A percentile compares a stretch with the other conserved stretches of the same genome.
Conservation (phyloP, 2,888 invertebrate species). For the Callyntrura guangdongensis region DNA sequence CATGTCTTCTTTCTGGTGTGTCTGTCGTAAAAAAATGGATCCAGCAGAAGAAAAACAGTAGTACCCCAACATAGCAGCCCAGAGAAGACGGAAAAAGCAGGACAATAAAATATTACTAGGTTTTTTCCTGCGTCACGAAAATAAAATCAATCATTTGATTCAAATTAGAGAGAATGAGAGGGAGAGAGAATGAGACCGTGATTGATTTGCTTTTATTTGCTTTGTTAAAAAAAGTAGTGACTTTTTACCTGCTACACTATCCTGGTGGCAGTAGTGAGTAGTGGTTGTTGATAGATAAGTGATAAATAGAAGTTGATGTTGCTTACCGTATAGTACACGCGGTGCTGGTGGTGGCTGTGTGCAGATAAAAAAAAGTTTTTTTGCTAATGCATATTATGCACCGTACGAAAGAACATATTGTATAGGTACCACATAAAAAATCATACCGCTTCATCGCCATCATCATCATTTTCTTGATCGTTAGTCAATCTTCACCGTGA, state of each 20-base stretch:
- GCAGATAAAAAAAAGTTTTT: background rate
- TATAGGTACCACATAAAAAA: constrained; percentile 44
- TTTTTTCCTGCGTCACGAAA: constrained; percentile 51
- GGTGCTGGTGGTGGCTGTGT: background rate
- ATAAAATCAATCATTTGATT: constrained; percentile 76
- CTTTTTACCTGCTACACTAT: constrained; percentile 33
- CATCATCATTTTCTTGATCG: constrained; percentile 32
- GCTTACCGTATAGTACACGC: constrained; percentile 2
- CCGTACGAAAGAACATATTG: too few relatives aligned
- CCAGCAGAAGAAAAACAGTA: constrained; percentile 37
- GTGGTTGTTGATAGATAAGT: constrained; percentile 43
- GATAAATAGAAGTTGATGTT: constrained; percentile 38
- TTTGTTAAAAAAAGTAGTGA: constrained; percentile 46
- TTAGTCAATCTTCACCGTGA: constrained; percentile 62
- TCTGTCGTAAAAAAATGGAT: constrained; percentile 39
- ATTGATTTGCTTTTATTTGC: constrained; percentile 74
- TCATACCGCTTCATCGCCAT: constrained; percentile 35
- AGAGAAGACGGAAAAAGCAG: constrained; percentile 12
- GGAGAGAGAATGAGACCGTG: constrained; percentile 53
- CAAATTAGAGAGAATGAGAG: constrained; percentile 61
- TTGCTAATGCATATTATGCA: too few relatives aligned
- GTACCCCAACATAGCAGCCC: background rate
- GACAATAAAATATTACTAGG: constrained; percentile 43
- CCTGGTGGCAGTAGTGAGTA: background rate
- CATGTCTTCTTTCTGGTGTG: background rate